phyloP scores from a whole-genome alignment of 1,140 invertebrate species.

The Drosophila lowei region DNA sequence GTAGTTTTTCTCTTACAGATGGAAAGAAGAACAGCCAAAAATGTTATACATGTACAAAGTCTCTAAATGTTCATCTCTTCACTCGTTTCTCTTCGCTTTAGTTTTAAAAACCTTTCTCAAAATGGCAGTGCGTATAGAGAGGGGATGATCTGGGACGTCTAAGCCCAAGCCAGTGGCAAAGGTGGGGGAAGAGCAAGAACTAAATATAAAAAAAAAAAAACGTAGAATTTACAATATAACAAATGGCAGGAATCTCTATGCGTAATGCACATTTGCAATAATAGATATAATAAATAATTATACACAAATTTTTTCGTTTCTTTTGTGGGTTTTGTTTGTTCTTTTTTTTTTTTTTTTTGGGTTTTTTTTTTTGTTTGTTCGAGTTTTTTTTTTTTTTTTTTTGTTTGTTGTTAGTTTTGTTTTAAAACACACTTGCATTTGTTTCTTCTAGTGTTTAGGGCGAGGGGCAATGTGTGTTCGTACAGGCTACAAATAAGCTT shows the following conservation, averaged over 20 bases:
- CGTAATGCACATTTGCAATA: slow-evolving; percentile 37
- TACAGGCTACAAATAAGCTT: slow-evolving; percentile 43
- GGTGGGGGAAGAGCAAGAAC: slow-evolving; percentile 10
- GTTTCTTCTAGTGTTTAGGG: background rate
- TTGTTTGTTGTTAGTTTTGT: slow-evolving; percentile 33
- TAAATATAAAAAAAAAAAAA: slow-evolving; percentile 36
- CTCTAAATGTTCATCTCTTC: slow-evolving; percentile 60
- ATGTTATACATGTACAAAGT: slow-evolving; percentile 80
- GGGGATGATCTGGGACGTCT: background rate
- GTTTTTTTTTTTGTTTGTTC: slow-evolving; percentile 30
- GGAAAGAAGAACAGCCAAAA: slow-evolving; percentile 75
- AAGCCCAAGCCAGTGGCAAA: background rate
- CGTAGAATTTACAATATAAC: slow-evolving; percentile 22
- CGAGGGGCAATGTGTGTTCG: slow-evolving; percentile 46
- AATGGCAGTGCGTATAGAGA: slow-evolving; percentile 70
- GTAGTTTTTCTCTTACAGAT: slow-evolving; percentile 49
- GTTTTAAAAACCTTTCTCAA: slow-evolving; percentile 74
- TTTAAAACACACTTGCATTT: slow-evolving; percentile 57
- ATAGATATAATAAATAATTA: slow-evolving; percentile 27
- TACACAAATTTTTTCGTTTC: slow-evolving; percentile 41
- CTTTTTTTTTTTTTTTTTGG: slow-evolving; percentile 43
- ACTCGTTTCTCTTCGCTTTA: slow-evolving; percentile 31
- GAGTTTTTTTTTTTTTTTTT: slow-evolving; percentile 33
- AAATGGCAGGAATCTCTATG: slow-evolving; percentile 74
- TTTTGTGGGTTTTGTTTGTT: slow-evolving; percentile 51